Conservation (phyloP, 2,888 invertebrate species). For the Meloe dianella region DNA sequence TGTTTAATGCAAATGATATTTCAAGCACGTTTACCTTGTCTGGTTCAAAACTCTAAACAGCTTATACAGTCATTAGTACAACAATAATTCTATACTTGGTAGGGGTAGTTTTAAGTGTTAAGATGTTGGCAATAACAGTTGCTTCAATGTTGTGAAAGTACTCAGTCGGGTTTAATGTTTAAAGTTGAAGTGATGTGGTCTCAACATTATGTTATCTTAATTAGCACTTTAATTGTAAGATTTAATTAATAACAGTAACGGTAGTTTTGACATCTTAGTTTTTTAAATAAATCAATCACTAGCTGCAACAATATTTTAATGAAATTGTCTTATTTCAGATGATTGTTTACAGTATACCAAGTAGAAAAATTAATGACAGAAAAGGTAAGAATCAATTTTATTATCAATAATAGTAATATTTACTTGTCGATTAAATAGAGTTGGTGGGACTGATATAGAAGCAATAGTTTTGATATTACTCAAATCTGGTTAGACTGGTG, state of each 20-base stretch:
- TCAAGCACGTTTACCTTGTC: too few species aligned
- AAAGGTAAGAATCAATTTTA: not conserved
- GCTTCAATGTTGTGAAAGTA: not conserved
- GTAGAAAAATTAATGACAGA: not conserved
- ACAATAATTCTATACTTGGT: not conserved
- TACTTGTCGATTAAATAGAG: too few species aligned
- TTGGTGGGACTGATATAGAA: too few species aligned
- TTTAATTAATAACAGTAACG: not conserved
- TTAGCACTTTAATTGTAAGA: not conserved
- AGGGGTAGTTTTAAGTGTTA: constrained; percentile 8
- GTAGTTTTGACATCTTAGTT: too few species aligned
- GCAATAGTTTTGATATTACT: too few species aligned
- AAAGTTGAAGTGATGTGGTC: not conserved
- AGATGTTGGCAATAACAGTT: not conserved
- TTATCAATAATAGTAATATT: too few species aligned
- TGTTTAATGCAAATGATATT: too few species aligned
- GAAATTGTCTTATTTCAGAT: not conserved
- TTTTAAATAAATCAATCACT: too few species aligned
- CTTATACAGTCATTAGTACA: not conserved
- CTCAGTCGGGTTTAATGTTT: not conserved
- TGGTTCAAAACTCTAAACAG: too few species aligned
- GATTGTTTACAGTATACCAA: not conserved
- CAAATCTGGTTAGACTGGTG: too few species aligned
- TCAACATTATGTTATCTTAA: not conserved
- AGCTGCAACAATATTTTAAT: too few species aligned